Base-by-base conservation (phyloP, 2,888 invertebrate species). In the Cephus pygmeus region DNA sequence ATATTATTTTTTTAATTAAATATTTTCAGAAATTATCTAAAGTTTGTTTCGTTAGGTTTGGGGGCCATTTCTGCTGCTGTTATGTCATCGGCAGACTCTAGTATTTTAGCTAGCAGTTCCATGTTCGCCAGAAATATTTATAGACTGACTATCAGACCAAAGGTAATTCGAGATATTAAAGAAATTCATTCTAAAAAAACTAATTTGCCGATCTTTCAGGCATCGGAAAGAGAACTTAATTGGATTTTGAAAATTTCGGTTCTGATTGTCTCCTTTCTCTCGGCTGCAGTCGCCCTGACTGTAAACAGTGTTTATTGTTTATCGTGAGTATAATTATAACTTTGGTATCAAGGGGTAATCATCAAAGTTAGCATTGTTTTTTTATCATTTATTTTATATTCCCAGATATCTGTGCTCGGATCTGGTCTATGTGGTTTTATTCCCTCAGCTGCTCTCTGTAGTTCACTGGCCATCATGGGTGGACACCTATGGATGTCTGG, bases 51-150 rank as follows among this genome's bases (percentile, higher is more conserved):
- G 23, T 4, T 69, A 90, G 95, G 95, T 69, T 92, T 96, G 34
- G 95, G 95, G 23, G 95, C 95, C 9, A 94, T 96, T 69, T 95
- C 95, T 1, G 95, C 95, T 0, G 95, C 95, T 11, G 95, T 95
- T n/a, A 96, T 96, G 95, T 95, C 95, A 0, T 95, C 95, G 3
- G 95, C 95, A 0, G 95, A 96, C 88, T 95, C 95, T 3, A 95
- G 95, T 76, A 94, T 96, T 73, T 92, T 96, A 15, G 94, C 95
- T 0, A 95, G 95, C 36, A 94, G 94, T 82, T 94, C 95, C 34
- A 95, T 96, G 95, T 95, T 96, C 89, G 94, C 95, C 31, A 92
- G 95, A 82, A 96, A 96, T 88, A 93, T 95, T 75, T 95, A 95
- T 90, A 94, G 94, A 87, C 91, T 94, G 74, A 93, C 95, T 23